These are phyloP conservation scores for Kryptopterus vitreolus DNA, from an alignment of 2,797 vertebrate genomes.

Conservation along the genomic window DNA sequence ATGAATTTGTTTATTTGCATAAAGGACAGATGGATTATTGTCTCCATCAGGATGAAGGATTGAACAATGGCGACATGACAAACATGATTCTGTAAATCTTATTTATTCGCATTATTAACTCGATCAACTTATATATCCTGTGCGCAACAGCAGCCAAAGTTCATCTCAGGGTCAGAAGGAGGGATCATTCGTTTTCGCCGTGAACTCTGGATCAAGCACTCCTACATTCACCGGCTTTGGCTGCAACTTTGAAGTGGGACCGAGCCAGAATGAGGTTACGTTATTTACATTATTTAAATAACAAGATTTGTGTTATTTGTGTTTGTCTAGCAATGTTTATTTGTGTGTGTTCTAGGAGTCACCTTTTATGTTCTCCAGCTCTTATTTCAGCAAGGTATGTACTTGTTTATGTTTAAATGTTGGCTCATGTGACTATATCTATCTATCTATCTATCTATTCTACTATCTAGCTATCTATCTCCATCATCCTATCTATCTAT, in stretches of 20 bases:
- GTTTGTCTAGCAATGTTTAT: slow-evolving; percentile 7
- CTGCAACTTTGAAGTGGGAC: slow-evolving; percentile 62
- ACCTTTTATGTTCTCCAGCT: slow-evolving; percentile 67
- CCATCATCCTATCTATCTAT: too few relatives aligned
- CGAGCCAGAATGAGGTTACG: slow-evolving; percentile 67
- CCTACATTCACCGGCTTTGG: slow-evolving; percentile 68
- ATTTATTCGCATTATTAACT: not conserved
- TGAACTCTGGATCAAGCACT: slow-evolving; percentile 64
- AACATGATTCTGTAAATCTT: too few relatives aligned
- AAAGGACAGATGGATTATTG: not conserved
- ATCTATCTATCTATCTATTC: too few relatives aligned
- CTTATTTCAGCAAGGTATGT: slow-evolving; percentile 75
- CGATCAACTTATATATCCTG: not conserved
- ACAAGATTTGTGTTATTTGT: not conserved
- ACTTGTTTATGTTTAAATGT: not conserved
- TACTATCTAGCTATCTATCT: too few relatives aligned
- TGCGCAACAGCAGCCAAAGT: slow-evolving; percentile 60
- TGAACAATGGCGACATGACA: too few relatives aligned
- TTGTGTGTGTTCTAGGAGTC: slow-evolving; percentile 64
- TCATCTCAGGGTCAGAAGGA: slow-evolving; percentile 53
- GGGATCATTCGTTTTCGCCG: slow-evolving; percentile 66
- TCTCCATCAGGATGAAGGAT: not conserved
- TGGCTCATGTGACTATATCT: too few relatives aligned
- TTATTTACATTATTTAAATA: not conserved
- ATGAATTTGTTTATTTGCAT: not conserved